Base-by-base conservation (phyloP, 2,113 vertebrate genomes). In the Labrus mixtus region DNA sequence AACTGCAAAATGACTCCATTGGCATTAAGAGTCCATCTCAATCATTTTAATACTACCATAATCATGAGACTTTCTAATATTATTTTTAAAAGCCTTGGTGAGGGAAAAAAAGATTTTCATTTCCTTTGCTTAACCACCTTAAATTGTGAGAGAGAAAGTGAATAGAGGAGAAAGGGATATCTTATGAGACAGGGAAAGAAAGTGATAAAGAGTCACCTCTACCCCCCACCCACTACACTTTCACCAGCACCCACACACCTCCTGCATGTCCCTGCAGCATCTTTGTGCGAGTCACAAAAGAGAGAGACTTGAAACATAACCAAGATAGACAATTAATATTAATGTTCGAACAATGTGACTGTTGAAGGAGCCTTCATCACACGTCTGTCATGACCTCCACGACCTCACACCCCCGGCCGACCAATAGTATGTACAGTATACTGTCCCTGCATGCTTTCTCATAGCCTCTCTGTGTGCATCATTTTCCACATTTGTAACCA, bases 31-130 rank as follows among this genome's bases (percentile, higher is more conserved):
- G 86, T 90, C 84, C 84, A 89, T 90, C 89, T 93, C 88, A 89
- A 93, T 94, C 91, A 91, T 92, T 89, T 91, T 90, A 92, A 91
- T 89, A 86, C 84, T 68, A 78, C 84, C 86, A 89, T 93, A 91
- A 94, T 91, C 85, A 88, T 87, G 79, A 88, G 77, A 68, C 87
- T 86, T 91, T 92, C 86, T 85, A 86, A 89, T 90, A 90, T 91
- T 92, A 90, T 89, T 93, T 93, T 92, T 90, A 84, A 91, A 93
- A 90, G 87, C 77, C 78, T 80, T 62, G 17, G 60, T 68, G 73
- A 76, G 79, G 76, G 85, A 85, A 84, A 83, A 81, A 64, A 12
- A 45, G 59, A 81, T 86, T 89, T 86, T 92, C 70, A 92, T 92
- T 93, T 91, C 86, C 84, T 89, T 89, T 78, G 67, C 71, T 70